Conservation (phyloP, 2,888 invertebrate species). For the Nineta flava region DNA sequence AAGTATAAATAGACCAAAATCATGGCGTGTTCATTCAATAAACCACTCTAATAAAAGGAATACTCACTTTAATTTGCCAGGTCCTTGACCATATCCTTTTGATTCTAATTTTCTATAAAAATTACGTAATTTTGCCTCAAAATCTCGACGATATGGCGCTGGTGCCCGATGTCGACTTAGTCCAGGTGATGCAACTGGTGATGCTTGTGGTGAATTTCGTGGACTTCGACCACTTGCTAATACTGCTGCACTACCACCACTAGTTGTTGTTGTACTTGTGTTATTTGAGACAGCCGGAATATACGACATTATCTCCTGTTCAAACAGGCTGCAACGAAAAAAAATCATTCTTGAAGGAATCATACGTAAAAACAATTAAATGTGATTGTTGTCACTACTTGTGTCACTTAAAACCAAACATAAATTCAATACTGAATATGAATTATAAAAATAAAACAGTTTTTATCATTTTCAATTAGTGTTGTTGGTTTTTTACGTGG, state of each 20-base stretch:
- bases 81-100: constrained; percentile 94
- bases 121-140: constrained; percentile 85
- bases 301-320: constrained; percentile 97
- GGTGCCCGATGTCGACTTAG: constrained; percentile 64
- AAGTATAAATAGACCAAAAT: too few relatives aligned
- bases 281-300: constrained; percentile 49
- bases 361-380: not conserved
- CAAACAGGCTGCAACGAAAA: constrained; percentile 65
- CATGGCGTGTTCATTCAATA: not conserved
- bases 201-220: constrained; percentile 45
- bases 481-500: too few relatives aligned
- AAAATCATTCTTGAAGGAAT: constrained; percentile 2
- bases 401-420: not conserved
- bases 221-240: constrained; percentile 31
- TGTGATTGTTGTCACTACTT: not conserved
- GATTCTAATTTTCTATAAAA: constrained; percentile 91
- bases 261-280: constrained; percentile 21
- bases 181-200: constrained; percentile 69
- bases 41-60: not conserved
- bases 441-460: too few relatives aligned
- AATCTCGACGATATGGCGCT: constrained; percentile 82
- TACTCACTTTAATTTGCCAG: constrained; percentile 86
- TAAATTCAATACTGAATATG: not conserved
- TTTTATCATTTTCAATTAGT: too few relatives aligned
- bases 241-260: constrained; percentile 16